Evolutionary conservation across 2,797 vertebrate species (phyloP), one percentile per base, ranked within the genome.

Genomic region (Amphiprion clarkii): DNA sequence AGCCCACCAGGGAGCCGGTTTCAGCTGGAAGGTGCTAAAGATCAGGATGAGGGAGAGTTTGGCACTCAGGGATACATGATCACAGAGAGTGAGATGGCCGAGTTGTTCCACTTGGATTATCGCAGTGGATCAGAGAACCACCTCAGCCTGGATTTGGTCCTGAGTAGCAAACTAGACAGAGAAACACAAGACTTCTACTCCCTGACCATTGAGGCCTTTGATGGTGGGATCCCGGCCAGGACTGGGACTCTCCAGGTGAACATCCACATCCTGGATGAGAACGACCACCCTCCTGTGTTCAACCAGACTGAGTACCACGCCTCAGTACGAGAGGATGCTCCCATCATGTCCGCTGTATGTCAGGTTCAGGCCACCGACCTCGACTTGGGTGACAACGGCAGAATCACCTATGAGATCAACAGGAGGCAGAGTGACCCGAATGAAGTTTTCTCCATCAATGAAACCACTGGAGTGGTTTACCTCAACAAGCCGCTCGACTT

Each of bases 281-380:
- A 99, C 23, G 97, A 99, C 92, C 97, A 97, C 81, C 94, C 95
- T 0, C 98, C 97, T 0, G 79, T 92, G 6, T 98, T 98, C 76
- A 95, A 93, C 82, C 96, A 87, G 79, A 83, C 72, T 1, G 96
- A 97, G 55, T 98, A 98, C 88, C 92, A 93, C 3, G 91, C 91
- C 2, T 82, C 85, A 0, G 84, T 98, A n/a, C 88, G 89, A 9
- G 98, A 99, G 82, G 94, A 96, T 51, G 92, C 96, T 0, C 84
- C 84, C 0, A 76, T 90, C 0, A 90, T 92, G 54, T 91, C 94
- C 0, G 21, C 91, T 0, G 93, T 98, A 60, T 97, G 96, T 56
- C 96, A 93, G 59, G 94, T 99, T 39, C 88, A 84, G 5, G 97
- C 97, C 78, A 93, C 90, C 0, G 97, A 99, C 90, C 89, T 85